Percentiles rank a stretch among this genome's conserved stretches.
Conservation (phyloP, 1,140 invertebrate genomes). For the Leptinotarsa lineolata region DNA sequence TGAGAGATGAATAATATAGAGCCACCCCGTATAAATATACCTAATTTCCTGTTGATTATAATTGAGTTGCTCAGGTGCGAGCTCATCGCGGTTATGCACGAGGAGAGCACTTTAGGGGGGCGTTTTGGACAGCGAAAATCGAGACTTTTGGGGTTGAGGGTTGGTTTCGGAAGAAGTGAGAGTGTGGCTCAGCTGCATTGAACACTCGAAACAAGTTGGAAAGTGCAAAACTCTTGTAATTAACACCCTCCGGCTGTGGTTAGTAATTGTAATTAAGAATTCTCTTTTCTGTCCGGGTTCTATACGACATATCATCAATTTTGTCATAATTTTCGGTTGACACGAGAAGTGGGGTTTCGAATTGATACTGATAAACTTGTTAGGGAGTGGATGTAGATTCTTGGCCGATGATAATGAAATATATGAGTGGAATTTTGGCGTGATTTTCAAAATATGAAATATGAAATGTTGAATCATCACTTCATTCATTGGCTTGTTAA, state of each 20-base stretch:
- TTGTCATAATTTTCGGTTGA: not conserved
- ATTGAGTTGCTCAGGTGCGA: constrained; percentile 7
- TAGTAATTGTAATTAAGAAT: constrained; percentile 6
- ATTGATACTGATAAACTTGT: not conserved
- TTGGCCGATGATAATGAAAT: too few relatives aligned
- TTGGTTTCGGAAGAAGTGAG: not conserved
- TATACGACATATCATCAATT: constrained; percentile 1
- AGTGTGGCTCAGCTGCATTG: constrained; percentile 5
- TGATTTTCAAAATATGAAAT: too few relatives aligned
- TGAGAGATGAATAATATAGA: not conserved
- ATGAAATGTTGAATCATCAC: too few relatives aligned
- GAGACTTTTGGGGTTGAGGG: constrained; percentile 7
- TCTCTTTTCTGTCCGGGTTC: not conserved
- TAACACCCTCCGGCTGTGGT: not conserved
- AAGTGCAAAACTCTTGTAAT: constrained; percentile 6
- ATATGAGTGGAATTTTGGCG: too few relatives aligned
- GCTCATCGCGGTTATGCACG: constrained; percentile 4
- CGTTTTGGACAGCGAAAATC: constrained; percentile 7
- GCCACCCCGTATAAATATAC: not conserved
- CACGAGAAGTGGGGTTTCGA: not conserved
- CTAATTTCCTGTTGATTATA: constrained; percentile 5
- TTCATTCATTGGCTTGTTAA: too few relatives aligned
- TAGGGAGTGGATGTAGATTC: too few relatives aligned
- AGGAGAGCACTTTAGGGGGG: not conserved
- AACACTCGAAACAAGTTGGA: constrained; percentile 2